phyloP scores from a whole-genome alignment of 2,113 vertebrate genomes.

The Tragulus kanchil region DNA sequence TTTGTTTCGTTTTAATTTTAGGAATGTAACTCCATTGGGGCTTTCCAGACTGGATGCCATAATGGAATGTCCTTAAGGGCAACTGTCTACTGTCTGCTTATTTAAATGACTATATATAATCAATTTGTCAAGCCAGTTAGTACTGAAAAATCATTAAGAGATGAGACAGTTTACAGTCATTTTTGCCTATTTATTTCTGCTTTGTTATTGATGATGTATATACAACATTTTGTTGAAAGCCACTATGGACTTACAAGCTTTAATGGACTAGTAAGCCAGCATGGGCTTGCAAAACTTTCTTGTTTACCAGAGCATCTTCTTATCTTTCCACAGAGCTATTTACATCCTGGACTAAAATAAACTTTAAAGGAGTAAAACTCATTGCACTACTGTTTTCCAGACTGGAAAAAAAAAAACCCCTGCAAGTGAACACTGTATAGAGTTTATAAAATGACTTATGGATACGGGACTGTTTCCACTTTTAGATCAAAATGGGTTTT shows the following conservation, averaged over 20 bases:
- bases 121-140: constrained; percentile 86
- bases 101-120: constrained; percentile 89
- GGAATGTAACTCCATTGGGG: constrained; percentile 93
- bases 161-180: constrained; percentile 90
- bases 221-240: constrained; percentile 87
- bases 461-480: constrained; percentile 90
- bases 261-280: constrained; percentile 90
- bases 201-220: constrained; percentile 84
- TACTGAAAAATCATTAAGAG: constrained; percentile 87
- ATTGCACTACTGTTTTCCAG: constrained; percentile 98
- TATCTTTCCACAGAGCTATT: constrained; percentile 91
- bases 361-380: constrained; percentile 90
- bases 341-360: constrained; percentile 90
- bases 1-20: constrained; percentile 83
- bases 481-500: constrained; percentile 93
- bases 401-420: constrained; percentile 92
- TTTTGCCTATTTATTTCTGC: constrained; percentile 92
- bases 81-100: constrained; percentile 86
- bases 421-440: constrained; percentile 88
- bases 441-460: constrained; percentile 87
- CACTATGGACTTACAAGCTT: constrained; percentile 90
- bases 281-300: constrained; percentile 89
- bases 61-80: constrained; percentile 90
- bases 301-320: constrained; percentile 93
- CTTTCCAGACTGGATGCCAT: constrained; percentile 88